Evolutionary conservation across 2,888 invertebrate genomes (phyloP).

Genomic region (Cremastinae sp.): DNA sequence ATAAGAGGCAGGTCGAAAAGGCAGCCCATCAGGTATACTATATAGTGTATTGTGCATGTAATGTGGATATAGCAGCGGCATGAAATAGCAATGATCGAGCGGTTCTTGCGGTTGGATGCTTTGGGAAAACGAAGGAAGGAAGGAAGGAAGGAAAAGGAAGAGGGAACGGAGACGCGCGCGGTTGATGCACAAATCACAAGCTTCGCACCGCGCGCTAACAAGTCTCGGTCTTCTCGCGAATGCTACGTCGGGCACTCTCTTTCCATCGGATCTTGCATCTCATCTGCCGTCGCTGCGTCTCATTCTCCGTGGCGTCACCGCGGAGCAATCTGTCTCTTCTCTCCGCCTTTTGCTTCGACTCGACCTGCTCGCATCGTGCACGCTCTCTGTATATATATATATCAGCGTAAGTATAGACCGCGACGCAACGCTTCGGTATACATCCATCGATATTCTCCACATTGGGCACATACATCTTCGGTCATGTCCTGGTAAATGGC

Average conservation of each 20-base stretch:
- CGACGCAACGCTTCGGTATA: conserved; percentile 7
- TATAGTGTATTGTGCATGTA: not conserved
- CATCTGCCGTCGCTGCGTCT: conserved; percentile 27
- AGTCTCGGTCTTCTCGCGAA: conserved; percentile 58
- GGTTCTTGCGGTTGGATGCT: conserved; percentile 39
- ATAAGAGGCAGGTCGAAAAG: conserved; percentile 15
- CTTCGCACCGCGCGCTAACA: conserved; percentile 64
- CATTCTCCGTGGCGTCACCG: conserved; percentile 35
- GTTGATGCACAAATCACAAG: conserved; percentile 64
- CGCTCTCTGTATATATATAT: conserved; percentile 4
- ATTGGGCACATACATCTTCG: conserved; percentile 1
- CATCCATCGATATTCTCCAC: conserved; percentile 1
- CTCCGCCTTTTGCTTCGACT: conserved; percentile 25
- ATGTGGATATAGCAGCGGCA: conserved; percentile 47
- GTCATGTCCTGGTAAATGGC: conserved; percentile 40
- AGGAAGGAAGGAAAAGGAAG: conserved; percentile 34
- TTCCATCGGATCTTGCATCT: conserved; percentile 51
- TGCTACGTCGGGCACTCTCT: conserved; percentile 32
- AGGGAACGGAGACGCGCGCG: conserved; percentile 52
- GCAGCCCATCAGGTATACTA: not conserved
- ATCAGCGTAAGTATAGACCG: conserved; percentile 4
- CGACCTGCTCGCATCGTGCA: conserved; percentile 24
- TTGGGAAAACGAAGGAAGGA: conserved; percentile 45
- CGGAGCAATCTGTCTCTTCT: conserved; percentile 35
- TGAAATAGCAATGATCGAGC: conserved; percentile 62